These are phyloP conservation scores for Acropternis orthonyx DNA, from an alignment of 2,797 vertebrate species.

Conservation along the genomic window DNA sequence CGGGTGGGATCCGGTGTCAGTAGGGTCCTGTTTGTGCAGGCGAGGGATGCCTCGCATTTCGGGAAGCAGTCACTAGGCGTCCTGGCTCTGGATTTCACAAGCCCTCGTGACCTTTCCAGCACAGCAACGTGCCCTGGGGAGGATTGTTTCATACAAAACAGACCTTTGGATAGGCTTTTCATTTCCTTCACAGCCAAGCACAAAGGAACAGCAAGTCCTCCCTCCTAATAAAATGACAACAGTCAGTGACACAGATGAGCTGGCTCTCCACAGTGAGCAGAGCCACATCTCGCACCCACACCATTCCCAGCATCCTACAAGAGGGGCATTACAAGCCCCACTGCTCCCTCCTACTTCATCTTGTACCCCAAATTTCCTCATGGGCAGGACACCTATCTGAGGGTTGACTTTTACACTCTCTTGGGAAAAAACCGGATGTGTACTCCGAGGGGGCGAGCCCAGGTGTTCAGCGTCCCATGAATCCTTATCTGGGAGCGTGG, in stretches of 20 bases:
- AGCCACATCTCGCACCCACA: neutral
- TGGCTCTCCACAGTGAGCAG: neutral
- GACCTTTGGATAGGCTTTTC: constrained; percentile 58
- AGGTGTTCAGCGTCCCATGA: fast-evolving
- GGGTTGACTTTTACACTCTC: neutral
- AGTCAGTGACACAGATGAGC: neutral
- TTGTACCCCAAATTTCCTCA: neutral
- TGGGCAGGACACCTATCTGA: neutral
- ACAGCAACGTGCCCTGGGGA: constrained; percentile 40
- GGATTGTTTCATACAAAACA: constrained; percentile 52
- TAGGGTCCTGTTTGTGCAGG: neutral
- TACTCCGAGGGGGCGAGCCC: fast-evolving
- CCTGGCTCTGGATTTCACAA: constrained; percentile 16
- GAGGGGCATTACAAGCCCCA: neutral
- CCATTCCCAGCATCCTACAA: neutral
- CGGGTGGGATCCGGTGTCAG: neutral
- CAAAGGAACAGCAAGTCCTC: constrained; percentile 46
- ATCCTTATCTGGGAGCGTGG: neutral
- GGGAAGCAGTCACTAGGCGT: neutral
- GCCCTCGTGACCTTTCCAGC: constrained; percentile 31
- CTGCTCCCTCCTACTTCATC: neutral
- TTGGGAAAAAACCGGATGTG: neutral
- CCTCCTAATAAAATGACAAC: constrained; percentile 9
- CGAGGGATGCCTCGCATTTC: neutral
- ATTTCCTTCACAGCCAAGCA: constrained; percentile 47